Percentiles rank a stretch among this genome's conserved stretches.
Evolutionary conservation across 1,140 invertebrate species (phyloP).

Genomic region (Amyelois transitella): DNA sequence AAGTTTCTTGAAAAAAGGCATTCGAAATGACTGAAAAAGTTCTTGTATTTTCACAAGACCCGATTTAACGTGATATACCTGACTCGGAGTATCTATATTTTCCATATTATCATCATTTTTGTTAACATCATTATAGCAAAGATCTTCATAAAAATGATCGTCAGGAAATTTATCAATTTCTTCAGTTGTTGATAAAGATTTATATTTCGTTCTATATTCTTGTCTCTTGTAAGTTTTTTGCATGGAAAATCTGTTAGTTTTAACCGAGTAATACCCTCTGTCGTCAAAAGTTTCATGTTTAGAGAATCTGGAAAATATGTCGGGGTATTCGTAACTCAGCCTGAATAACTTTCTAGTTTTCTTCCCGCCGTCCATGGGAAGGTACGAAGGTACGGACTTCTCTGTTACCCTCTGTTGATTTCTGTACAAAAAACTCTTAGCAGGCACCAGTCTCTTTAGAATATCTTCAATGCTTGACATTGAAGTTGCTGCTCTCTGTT

Average conservation of each 20-base stretch:
- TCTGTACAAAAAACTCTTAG: constrained; percentile 70
- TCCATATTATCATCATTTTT: constrained; percentile 21
- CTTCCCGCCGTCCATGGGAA: constrained; percentile 59
- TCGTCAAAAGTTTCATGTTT: constrained; percentile 42
- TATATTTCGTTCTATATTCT: constrained; percentile 48
- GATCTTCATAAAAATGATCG: constrained; percentile 64
- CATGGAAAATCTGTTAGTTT: constrained; percentile 39
- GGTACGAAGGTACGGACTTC: constrained; percentile 48
- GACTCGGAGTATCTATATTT: constrained; percentile 7
- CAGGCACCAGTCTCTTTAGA: constrained; percentile 52
- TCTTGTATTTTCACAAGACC: constrained; percentile 59
- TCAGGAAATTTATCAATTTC: constrained; percentile 40
- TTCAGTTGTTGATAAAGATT: constrained; percentile 40
- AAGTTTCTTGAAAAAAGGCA: constrained; percentile 50
- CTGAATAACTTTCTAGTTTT: constrained; percentile 49
- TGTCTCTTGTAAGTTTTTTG: constrained; percentile 37
- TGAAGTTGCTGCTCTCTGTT: constrained; percentile 19
- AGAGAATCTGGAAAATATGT: constrained; percentile 37
- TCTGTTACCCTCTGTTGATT: constrained; percentile 43
- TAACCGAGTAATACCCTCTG: constrained; percentile 58
- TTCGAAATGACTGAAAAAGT: constrained; percentile 51
- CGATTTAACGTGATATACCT: constrained; percentile 29
- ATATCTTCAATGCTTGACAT: constrained; percentile 50
- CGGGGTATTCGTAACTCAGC: constrained; percentile 58
- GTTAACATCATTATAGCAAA: constrained; percentile 50